These are phyloP conservation scores for Nephrotoma guestfalica DNA, from an alignment of 2,888 invertebrate species.

Conservation along the genomic window DNA sequence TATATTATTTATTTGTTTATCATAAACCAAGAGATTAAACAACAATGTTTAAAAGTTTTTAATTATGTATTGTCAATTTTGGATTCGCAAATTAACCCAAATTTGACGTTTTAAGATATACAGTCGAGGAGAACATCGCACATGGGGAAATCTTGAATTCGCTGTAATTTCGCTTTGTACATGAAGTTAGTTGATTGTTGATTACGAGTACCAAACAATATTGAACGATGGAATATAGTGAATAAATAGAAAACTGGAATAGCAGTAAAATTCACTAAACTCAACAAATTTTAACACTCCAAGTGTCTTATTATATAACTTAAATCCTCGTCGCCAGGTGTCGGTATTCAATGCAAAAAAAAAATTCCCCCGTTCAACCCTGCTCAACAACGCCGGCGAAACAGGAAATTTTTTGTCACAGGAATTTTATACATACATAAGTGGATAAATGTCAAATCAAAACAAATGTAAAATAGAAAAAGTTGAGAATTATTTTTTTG, in stretches of 20 bases:
- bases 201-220: too few species aligned
- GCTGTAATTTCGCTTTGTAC: too few species aligned
- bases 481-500: neutral
- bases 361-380: neutral
- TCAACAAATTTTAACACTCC: too few species aligned
- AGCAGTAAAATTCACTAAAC: too few species aligned
- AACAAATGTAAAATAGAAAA: conserved; percentile 1
- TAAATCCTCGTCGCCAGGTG: neutral
- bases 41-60: neutral
- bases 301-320: neutral
- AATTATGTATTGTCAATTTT: neutral
- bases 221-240: too few species aligned
- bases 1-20: too few species aligned
- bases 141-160: too few species aligned
- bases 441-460: conserved; percentile 3
- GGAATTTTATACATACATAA: neutral
- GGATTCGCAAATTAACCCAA: neutral
- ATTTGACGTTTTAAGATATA: neutral
- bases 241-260: too few species aligned
- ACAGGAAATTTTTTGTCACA: neutral
- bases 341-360: neutral
- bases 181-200: too few species aligned
- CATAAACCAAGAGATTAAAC: neutral
- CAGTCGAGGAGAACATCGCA: too few species aligned
- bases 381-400: conserved; percentile 2